Evolutionary conservation across 2,113 vertebrate genomes (phyloP).

Genomic region (Platycercus adscitus): DNA sequence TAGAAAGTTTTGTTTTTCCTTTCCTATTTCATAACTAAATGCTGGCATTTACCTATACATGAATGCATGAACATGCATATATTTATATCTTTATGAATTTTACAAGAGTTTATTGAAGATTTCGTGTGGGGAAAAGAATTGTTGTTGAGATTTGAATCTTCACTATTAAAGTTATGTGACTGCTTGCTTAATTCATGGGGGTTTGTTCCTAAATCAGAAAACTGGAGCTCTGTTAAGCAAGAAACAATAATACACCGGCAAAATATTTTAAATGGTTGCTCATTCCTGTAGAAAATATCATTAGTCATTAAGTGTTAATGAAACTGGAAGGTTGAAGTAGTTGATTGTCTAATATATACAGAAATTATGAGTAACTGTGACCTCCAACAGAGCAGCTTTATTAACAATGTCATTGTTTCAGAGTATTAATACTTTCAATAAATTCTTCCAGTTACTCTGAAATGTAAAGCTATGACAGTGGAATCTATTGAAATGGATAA

Average conservation of each 20-base stretch:
- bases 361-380: neutral
- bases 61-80: neutral
- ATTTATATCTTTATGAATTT: neutral
- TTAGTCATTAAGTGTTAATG: neutral
- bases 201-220: neutral
- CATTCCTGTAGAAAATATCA: neutral
- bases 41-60: neutral
- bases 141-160: neutral
- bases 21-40: neutral
- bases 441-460: neutral
- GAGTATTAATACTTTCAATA: neutral
- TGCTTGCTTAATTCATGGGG: neutral
- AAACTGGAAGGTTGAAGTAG: neutral
- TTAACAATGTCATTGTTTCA: neutral
- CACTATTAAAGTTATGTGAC: neutral
- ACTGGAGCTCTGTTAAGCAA: neutral
- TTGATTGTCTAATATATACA: neutral
- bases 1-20: neutral
- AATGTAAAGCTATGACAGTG: neutral
- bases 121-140: accelerated
- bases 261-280: neutral
- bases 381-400: neutral
- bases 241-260: neutral
- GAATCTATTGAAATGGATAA: neutral
- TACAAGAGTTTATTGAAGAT: neutral